Percentiles rank a stretch among this genome's conserved stretches.
phyloP scores from a whole-genome alignment of 2,797 vertebrate species.

The Eutrigla gurnardus region DNA sequence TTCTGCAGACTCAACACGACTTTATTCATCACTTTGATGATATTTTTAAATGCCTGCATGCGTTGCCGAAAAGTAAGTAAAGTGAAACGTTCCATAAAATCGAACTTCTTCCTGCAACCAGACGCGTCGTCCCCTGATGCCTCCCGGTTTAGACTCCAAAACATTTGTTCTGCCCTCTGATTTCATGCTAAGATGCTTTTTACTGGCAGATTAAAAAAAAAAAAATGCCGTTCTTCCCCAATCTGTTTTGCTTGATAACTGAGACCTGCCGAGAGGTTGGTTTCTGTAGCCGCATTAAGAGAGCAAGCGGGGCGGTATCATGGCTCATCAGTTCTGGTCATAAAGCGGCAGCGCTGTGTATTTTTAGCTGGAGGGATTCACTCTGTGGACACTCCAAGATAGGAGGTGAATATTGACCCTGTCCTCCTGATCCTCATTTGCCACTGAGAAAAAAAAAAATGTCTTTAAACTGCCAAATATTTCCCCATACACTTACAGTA shows the following conservation, averaged over 20 bases:
- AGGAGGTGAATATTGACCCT: constrained; percentile 69
- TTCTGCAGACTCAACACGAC: too few species aligned
- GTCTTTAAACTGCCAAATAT: constrained; percentile 29
- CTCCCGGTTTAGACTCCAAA: too few species aligned
- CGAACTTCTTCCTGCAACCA: too few species aligned
- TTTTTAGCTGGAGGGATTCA: constrained; percentile 71
- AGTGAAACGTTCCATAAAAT: too few species aligned
- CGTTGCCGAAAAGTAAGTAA: too few species aligned
- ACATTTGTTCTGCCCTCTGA: constrained; percentile 16
- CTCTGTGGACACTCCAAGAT: constrained; percentile 44
- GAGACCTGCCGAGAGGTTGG: constrained; percentile 38
- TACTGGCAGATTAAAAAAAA: constrained; percentile 20
- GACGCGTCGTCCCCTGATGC: too few species aligned
- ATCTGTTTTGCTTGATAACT: constrained; percentile 48
- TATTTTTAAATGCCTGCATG: too few species aligned
- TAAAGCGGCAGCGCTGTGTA: constrained; percentile 62
- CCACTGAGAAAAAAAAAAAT: constrained; percentile 30
- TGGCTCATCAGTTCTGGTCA: constrained; percentile 72
- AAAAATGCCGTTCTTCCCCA: constrained; percentile 14
- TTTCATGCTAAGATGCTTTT: constrained; percentile 54
- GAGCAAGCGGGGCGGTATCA: constrained; percentile 63
- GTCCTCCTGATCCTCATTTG: constrained; percentile 57
- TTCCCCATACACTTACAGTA: neutral
- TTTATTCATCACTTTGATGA: too few species aligned
- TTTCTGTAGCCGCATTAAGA: constrained; percentile 54